Evolutionary conservation across 2,888 invertebrate species (phyloP).

Genomic region (Lasius platythorax): DNA sequence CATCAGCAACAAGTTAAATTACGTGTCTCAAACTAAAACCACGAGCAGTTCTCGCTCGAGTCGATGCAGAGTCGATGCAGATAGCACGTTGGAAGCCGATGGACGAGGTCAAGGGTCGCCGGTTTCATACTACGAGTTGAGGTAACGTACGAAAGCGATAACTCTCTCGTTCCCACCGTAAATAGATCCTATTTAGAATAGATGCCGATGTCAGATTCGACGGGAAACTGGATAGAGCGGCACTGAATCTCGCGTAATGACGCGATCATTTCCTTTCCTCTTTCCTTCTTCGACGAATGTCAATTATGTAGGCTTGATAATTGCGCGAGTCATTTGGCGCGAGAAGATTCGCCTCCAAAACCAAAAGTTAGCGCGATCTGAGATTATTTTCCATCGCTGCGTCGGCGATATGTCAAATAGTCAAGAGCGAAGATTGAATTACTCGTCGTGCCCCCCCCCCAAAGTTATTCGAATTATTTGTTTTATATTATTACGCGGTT

Average conservation of each 20-base stretch:
- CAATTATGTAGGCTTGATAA: conserved; percentile 32
- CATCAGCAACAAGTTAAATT: conserved; percentile 33
- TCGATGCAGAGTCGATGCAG: conserved; percentile 34
- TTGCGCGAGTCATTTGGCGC: conserved; percentile 28
- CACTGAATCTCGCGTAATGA: conserved; percentile 24
- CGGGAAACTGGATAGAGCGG: not conserved
- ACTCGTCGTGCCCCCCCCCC: not conserved
- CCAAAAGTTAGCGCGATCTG: no score
- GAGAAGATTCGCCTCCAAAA: not conserved
- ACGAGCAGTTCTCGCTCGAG: conserved; percentile 24
- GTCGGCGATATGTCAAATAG: not conserved
- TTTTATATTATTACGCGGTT: not conserved
- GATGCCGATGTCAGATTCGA: conserved; percentile 40
- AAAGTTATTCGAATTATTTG: conserved; percentile 2
- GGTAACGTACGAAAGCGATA: conserved; percentile 51
- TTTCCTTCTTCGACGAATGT: conserved; percentile 8
- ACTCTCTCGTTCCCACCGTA: conserved; percentile 27
- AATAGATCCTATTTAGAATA: conserved; percentile 20
- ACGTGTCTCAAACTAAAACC: conserved; percentile 7
- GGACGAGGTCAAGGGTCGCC: conserved; percentile 44
- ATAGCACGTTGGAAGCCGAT: conserved; percentile 22
- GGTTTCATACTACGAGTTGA: conserved; percentile 20
- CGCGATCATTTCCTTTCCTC: conserved; percentile 20
- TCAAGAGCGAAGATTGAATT: not conserved
- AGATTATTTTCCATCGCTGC: not conserved